Percentiles rank a stretch among this genome's conserved stretches.
Evolutionary conservation across 1,140 invertebrate species (phyloP).

Genomic region (Matsumurasca onukii): DNA sequence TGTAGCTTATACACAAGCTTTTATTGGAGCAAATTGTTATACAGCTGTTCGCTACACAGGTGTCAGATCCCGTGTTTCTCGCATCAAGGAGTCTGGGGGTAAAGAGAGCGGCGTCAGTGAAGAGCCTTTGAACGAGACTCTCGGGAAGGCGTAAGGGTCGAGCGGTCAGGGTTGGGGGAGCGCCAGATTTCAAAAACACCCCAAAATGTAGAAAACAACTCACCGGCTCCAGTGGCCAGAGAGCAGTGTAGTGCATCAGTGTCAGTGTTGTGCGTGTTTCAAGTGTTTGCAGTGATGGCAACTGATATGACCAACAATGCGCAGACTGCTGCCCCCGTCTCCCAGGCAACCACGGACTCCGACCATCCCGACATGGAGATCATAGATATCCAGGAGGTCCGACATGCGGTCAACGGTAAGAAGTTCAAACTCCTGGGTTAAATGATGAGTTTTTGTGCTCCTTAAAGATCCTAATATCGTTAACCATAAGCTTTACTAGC

Average conservation of each 20-base stretch:
- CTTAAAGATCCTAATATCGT: too few relatives aligned
- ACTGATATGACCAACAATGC: background rate
- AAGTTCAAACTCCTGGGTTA: too few relatives aligned
- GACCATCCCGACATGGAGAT: constrained; percentile 17
- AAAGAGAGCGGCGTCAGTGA: too few relatives aligned
- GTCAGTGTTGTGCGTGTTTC: background rate
- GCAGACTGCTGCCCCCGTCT: background rate
- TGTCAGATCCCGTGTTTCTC: too few relatives aligned
- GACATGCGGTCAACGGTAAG: background rate
- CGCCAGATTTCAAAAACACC: constrained; percentile 5
- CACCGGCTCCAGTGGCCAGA: background rate
- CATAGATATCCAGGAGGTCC: background rate
- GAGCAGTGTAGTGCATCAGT: background rate
- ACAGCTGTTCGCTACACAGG: too few relatives aligned
- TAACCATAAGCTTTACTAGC: too few relatives aligned
- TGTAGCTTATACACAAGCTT: too few relatives aligned
- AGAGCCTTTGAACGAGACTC: too few relatives aligned
- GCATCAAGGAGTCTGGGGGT: too few relatives aligned
- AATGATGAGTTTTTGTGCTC: too few relatives aligned
- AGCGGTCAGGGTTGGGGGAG: constrained; percentile 10
- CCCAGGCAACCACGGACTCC: background rate
- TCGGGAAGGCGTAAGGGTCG: background rate
- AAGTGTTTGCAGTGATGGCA: background rate
- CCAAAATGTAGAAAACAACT: constrained; percentile 21
- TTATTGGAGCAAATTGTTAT: too few relatives aligned